Conservation (phyloP, 2,888 invertebrate genomes). For the Epinotia nisella region DNA sequence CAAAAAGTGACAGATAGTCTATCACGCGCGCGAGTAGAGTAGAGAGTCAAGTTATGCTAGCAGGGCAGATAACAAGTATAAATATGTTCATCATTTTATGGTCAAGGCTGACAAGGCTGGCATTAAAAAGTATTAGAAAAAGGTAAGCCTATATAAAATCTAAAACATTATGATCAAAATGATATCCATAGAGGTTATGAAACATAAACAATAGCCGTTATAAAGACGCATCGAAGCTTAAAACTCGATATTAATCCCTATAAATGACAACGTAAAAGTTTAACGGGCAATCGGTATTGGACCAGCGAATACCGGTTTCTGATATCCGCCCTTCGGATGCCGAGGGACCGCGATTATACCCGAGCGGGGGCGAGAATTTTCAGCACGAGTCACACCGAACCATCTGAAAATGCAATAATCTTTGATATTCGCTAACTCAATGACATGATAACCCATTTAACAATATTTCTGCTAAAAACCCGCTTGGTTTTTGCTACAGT, state of each 20-base stretch:
- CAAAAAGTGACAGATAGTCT: no score
- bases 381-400: background rate
- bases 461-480: no score
- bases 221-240: background rate
- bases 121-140: no score
- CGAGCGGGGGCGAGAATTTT: constrained; percentile 6
- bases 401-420: background rate
- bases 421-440: background rate
- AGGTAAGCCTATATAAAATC: no score
- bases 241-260: constrained; percentile 9
- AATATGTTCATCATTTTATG: no score
- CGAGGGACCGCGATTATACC: constrained; percentile 1
- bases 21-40: no score
- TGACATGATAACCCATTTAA: background rate
- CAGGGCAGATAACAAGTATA: no score
- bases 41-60: no score
- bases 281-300: constrained; percentile 10
- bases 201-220: background rate
- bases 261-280: constrained; percentile 29
- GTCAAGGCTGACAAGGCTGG: no score
- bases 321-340: constrained; percentile 23
- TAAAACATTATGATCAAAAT: background rate
- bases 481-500: no score
- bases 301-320: constrained; percentile 23
- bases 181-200: background rate